Percentiles rank a stretch among this genome's conserved stretches.
These are phyloP conservation scores for Brachionus rubens DNA, from an alignment of 1,140 invertebrate species.

Conservation along the genomic window DNA sequence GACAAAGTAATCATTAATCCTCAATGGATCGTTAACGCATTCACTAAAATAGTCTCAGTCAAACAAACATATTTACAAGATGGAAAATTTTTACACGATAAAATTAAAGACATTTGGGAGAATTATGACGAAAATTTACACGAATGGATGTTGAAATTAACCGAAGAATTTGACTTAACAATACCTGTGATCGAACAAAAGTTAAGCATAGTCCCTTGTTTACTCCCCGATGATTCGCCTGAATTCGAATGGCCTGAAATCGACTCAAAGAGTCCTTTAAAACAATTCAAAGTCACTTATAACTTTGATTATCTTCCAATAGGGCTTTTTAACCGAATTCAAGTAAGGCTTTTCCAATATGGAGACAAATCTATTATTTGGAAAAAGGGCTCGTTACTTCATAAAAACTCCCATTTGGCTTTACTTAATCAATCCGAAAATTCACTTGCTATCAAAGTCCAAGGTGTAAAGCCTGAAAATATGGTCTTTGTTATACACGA, in stretches of 20 bases:
- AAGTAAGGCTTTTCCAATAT: conserved; percentile 57
- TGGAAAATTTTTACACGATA: conserved; percentile 53
- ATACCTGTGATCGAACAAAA: conserved; percentile 48
- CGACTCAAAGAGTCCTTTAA: neutral
- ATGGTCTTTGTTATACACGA: conserved; percentile 57
- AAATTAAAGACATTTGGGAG: conserved; percentile 54
- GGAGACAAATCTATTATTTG: conserved; percentile 56
- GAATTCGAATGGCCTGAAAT: conserved; percentile 47
- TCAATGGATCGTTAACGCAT: conserved; percentile 60
- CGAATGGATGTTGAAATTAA: conserved; percentile 56
- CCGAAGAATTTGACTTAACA: no score
- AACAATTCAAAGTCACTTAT: conserved; percentile 47
- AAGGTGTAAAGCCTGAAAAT: conserved; percentile 57
- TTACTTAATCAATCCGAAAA: conserved; percentile 50
- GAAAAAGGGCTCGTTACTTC: conserved; percentile 57
- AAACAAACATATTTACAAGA: conserved; percentile 54
- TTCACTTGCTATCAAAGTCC: conserved; percentile 53
- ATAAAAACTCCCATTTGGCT: conserved; percentile 56
- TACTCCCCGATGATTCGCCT: conserved; percentile 53
- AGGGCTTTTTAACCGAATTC: conserved; percentile 59
- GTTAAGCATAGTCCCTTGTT: conserved; percentile 57
- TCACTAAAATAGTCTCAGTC: conserved; percentile 58
- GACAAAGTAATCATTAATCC: conserved; percentile 56
- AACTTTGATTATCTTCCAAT: conserved; percentile 52
- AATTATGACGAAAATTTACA: conserved; percentile 52